Percentiles rank a stretch among this genome's conserved stretches.
Evolutionary conservation across 2,888 invertebrate genomes (phyloP).

Genomic region (Eucera pruinosa): DNA sequence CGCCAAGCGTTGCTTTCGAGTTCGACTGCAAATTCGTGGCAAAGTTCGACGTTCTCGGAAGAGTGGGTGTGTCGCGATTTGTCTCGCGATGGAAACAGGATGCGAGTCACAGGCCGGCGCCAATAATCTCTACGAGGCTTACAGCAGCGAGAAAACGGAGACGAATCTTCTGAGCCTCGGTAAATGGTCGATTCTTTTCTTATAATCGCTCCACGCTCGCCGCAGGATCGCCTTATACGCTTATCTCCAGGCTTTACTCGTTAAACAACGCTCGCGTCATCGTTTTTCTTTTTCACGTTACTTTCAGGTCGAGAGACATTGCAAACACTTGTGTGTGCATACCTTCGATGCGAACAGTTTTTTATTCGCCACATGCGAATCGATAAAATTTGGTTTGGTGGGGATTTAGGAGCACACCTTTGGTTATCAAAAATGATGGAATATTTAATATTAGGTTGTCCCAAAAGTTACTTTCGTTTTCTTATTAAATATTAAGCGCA

Average conservation of each 20-base stretch:
- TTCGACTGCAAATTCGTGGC: slow-evolving; percentile 45
- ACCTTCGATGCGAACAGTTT: neutral
- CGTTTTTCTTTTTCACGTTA: neutral
- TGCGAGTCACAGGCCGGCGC: slow-evolving; percentile 43
- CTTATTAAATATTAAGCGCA: too few species aligned
- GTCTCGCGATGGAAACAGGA: slow-evolving; percentile 57
- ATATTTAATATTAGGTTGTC: too few species aligned
- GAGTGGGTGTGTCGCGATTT: slow-evolving; percentile 64
- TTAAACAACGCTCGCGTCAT: slow-evolving; percentile 39
- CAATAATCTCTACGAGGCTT: slow-evolving; percentile 61
- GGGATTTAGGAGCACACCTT: too few species aligned
- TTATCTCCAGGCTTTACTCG: slow-evolving; percentile 17
- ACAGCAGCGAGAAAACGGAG: slow-evolving; percentile 51
- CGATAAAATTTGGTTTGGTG: too few species aligned
- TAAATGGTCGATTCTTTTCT: slow-evolving; percentile 47
- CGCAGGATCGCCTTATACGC: slow-evolving; percentile 12
- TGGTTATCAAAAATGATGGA: too few species aligned
- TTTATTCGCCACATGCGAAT: too few species aligned
- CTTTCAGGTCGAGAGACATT: neutral
- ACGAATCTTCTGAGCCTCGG: slow-evolving; percentile 64
- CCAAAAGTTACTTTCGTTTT: too few species aligned
- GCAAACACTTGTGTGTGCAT: neutral
- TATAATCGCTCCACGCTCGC: neutral
- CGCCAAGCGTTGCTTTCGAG: slow-evolving; percentile 21
- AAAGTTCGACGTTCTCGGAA: slow-evolving; percentile 63